Evolutionary conservation across 2,888 invertebrate genomes (phyloP), one percentile per base, ranked within the genome.

Genomic region (Parelbella ahira): DNA sequence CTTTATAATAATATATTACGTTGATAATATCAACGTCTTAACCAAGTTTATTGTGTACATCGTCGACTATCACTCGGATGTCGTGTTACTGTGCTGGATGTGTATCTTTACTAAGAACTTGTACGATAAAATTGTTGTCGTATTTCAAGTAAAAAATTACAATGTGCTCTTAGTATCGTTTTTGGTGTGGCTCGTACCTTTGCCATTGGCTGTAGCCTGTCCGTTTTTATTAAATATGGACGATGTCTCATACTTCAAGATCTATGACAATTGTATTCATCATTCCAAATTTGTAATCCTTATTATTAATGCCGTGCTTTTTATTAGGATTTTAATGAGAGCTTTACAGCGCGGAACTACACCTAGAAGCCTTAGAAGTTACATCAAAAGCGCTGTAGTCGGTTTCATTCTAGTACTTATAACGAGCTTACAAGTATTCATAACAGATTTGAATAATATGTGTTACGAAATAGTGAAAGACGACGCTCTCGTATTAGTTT

Each of bases 61-160:
- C 0, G 8, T 63, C 0, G 78, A 74, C 43, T 21, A 67, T 2
- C 70, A 72, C 19, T 67, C 66, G 0, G 82, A 83, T 20, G 57
- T 64, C 0, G 68, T 63, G 0, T 37, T 81, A 0, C 47, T 79
- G 0, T 57, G 60, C 6, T 72, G 77, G 63, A 82, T 78, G 77
- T 74, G 74, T 21, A 44, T 78, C 1, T 81, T 75, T 43, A 71
- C 76, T 0, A 77, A 72, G 46, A 72, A 77, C 37, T 47, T 83
- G 3, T 80, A 78, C 47, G 66, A 76, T 7, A 79, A 79, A 56
- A 60, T 79, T 3, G 66, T 80, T 1, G 25, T 66, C 1, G 80
- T 76, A 24, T 75, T 74, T 15, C 44, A 50, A 1, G 28, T 56
- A 2, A 50, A 54, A n/a, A 60, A 60, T 21, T 46, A 44, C 5